Percentiles rank a stretch among this genome's conserved stretches.
phyloP scores from a whole-genome alignment of 2,797 vertebrate genomes.

The Mionectes olivaceus region DNA sequence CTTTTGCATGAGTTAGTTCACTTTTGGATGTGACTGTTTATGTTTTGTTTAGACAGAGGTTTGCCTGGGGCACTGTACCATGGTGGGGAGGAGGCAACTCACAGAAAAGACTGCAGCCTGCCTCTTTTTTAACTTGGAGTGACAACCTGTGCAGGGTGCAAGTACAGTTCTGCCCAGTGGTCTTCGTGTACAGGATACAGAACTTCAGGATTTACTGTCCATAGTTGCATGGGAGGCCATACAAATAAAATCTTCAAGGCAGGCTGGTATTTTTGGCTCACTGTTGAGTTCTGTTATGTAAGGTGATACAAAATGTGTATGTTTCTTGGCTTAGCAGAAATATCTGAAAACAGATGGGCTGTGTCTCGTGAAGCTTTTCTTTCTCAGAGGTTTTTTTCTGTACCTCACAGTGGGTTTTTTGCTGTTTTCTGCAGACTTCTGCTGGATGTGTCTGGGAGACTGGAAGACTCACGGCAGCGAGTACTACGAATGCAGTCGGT shows the following conservation, averaged over 20 bases:
- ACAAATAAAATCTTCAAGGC: neutral
- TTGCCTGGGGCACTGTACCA: neutral
- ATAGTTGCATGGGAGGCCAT: neutral
- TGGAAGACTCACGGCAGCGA: slow-evolving; percentile 99
- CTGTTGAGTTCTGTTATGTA: neutral
- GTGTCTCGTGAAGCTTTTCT: slow-evolving; percentile 38
- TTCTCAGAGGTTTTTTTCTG: neutral
- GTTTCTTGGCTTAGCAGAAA: slow-evolving; percentile 34
- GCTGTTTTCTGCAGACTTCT: slow-evolving; percentile 88
- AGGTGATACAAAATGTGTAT: neutral
- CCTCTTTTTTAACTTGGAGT: neutral
- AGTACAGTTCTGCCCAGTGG: neutral
- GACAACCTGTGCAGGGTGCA: neutral
- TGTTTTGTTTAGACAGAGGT: neutral
- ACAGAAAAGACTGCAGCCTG: neutral
- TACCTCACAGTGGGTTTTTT: slow-evolving; percentile 17
- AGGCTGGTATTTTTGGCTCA: slow-evolving; percentile 20
- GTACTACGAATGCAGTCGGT: slow-evolving; percentile 99
- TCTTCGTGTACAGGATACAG: neutral
- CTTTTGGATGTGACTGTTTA: neutral
- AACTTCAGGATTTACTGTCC: neutral
- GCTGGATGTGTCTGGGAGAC: slow-evolving; percentile 99
- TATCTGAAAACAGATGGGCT: slow-evolving; percentile 41
- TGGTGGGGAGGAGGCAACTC: neutral
- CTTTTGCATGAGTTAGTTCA: neutral